Percentiles rank a stretch among this genome's conserved stretches.
Conservation (phyloP, 2,888 invertebrate species). For the Lottia scabra region DNA sequence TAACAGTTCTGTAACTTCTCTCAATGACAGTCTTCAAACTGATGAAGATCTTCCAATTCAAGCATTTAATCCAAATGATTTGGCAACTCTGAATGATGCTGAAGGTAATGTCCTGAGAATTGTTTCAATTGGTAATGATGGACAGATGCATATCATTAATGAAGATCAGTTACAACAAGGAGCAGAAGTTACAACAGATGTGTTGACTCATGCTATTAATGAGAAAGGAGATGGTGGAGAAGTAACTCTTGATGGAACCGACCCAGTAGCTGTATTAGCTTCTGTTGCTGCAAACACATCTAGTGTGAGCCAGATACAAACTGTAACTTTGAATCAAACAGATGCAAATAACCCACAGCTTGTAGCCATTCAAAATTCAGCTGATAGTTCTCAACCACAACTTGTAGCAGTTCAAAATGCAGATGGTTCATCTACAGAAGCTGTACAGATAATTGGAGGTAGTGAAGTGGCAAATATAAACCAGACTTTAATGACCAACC, state of each 20-base stretch:
- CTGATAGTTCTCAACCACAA: conserved; percentile 54
- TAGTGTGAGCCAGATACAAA: conserved; percentile 33
- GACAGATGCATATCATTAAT: conserved; percentile 48
- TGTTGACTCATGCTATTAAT: conserved; percentile 5
- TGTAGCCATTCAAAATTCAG: conserved; percentile 52
- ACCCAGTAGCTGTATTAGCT: conserved; percentile 45
- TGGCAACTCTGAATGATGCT: conserved; percentile 19
- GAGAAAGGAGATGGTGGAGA: neutral
- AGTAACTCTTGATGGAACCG: conserved; percentile 31
- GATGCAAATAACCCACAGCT: conserved; percentile 40
- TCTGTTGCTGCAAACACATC: conserved; percentile 46
- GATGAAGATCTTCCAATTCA: neutral
- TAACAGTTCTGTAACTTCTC: neutral
- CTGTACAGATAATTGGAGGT: conserved; percentile 32
- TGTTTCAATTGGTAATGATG: conserved; percentile 50
- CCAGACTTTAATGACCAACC: conserved; percentile 49
- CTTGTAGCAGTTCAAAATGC: conserved; percentile 59
- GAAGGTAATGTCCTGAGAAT: conserved; percentile 45
- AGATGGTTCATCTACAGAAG: conserved; percentile 27
- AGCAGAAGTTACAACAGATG: neutral
- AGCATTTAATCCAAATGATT: conserved; percentile 7
- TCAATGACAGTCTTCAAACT: too few relatives aligned
- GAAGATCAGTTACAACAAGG: conserved; percentile 27
- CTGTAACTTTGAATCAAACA: conserved; percentile 18
- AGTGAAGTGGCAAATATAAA: conserved; percentile 14